These are phyloP conservation scores for Cybosia mesomella DNA, from an alignment of 2,888 invertebrate genomes.

Conservation along the genomic window DNA sequence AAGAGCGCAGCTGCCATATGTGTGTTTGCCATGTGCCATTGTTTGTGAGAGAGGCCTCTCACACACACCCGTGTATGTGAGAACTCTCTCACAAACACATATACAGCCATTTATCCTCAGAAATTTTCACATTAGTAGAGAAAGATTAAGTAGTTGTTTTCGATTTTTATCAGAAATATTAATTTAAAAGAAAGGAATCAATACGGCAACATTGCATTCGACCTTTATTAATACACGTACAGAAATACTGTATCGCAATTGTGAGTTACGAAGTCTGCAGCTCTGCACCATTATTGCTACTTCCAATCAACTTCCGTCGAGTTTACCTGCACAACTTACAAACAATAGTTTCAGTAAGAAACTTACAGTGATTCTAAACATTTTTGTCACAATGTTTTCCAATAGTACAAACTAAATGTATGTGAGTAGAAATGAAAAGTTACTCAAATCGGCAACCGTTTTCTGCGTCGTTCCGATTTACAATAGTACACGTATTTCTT, in stretches of 20 bases:
- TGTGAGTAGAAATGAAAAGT: slow-evolving; percentile 43
- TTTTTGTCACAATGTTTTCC: slow-evolving; percentile 35
- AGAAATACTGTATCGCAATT: slow-evolving; percentile 10
- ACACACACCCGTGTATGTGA: too few relatives aligned
- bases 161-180: too few relatives aligned
- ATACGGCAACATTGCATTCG: neutral
- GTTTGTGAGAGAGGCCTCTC: too few relatives aligned
- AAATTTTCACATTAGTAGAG: too few relatives aligned
- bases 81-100: too few relatives aligned
- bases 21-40: too few relatives aligned
- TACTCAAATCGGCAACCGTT: slow-evolving; percentile 38
- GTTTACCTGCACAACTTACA: slow-evolving; percentile 36
- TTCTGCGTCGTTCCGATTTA: slow-evolving; percentile 40
- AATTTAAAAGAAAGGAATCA: neutral
- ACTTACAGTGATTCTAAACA: slow-evolving; percentile 38
- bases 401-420: slow-evolving; percentile 39
- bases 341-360: slow-evolving; percentile 41
- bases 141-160: too few relatives aligned
- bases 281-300: slow-evolving; percentile 39
- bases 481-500: slow-evolving; percentile 36
- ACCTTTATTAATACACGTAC: slow-evolving; percentile 15
- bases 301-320: slow-evolving; percentile 46
- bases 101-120: too few relatives aligned
- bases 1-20: too few relatives aligned
- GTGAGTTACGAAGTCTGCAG: slow-evolving; percentile 12